Conservation (phyloP, 2,797 vertebrate species). For the Choloepus didactylus region DNA sequence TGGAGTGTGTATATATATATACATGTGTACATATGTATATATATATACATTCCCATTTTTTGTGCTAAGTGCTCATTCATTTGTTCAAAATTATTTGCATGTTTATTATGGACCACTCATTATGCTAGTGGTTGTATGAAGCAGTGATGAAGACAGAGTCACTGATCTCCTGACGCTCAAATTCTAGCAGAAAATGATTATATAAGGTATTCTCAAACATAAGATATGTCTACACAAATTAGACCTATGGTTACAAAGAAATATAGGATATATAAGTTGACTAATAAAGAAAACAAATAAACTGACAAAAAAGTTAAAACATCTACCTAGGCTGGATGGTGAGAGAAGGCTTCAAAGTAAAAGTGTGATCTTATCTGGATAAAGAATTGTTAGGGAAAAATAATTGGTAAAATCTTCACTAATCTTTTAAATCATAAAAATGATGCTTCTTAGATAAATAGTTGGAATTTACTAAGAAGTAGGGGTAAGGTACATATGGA, state of each 20-base stretch:
- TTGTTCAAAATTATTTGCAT: no score
- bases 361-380: background rate
- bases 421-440: background rate
- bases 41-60: no score
- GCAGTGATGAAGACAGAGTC: background rate
- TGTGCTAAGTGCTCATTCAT: background rate
- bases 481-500: background rate
- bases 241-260: background rate
- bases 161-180: background rate
- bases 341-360: background rate
- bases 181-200: background rate
- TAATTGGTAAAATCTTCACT: background rate
- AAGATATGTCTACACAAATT: no score
- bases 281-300: background rate
- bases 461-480: background rate
- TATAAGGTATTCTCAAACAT: background rate
- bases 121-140: no score
- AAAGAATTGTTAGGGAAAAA: background rate
- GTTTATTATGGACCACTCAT: no score
- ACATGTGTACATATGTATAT: no score
- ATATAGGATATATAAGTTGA: background rate
- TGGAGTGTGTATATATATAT: background rate
- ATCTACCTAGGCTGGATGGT: background rate
- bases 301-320: background rate
- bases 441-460: background rate